These are phyloP conservation scores for Zoroaster sp. DNA, from an alignment of 53 echinoderm and acorn worm genomes.

Conservation along the genomic window DNA sequence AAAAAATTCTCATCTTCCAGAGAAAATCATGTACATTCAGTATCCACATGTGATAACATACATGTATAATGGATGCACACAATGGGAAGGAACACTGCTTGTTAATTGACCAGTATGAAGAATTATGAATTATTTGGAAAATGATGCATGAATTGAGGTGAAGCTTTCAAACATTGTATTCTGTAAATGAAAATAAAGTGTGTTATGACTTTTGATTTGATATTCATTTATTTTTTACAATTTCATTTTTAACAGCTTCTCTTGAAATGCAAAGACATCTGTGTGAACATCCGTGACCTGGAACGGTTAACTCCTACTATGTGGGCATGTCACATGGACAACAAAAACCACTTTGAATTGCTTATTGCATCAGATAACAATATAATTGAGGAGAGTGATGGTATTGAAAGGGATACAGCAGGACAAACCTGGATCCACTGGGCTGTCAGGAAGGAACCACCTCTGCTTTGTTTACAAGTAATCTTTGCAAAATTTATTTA, in stretches of 20 bases:
- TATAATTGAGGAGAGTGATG: conserved; percentile 68
- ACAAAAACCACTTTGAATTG: conserved; percentile 77
- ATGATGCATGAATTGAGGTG: too few relatives aligned
- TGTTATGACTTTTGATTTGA: too few relatives aligned
- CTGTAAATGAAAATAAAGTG: too few relatives aligned
- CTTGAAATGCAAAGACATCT: conserved; percentile 51
- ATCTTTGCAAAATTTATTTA: too few relatives aligned
- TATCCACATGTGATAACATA: too few relatives aligned
- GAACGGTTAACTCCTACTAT: conserved; percentile 88
- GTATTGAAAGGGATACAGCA: conserved; percentile 76
- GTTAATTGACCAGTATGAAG: too few relatives aligned
- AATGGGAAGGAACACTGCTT: too few relatives aligned
- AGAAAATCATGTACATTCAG: too few relatives aligned
- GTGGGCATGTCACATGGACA: conserved; percentile 89
- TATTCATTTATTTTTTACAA: neutral
- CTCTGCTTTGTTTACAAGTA: conserved; percentile 80
- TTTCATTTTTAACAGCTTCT: conserved; percentile 42
- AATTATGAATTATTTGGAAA: too few relatives aligned
- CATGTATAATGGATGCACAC: too few relatives aligned
- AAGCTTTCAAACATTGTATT: too few relatives aligned
- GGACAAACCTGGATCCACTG: conserved; percentile 91
- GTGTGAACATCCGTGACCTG: conserved; percentile 60
- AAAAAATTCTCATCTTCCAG: too few relatives aligned
- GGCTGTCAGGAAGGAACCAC: conserved; percentile 69
- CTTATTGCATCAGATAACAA: conserved; percentile 48